These are phyloP conservation scores for Heliconius congener DNA, from an alignment of 1,140 invertebrate genomes.

Conservation along the genomic window DNA sequence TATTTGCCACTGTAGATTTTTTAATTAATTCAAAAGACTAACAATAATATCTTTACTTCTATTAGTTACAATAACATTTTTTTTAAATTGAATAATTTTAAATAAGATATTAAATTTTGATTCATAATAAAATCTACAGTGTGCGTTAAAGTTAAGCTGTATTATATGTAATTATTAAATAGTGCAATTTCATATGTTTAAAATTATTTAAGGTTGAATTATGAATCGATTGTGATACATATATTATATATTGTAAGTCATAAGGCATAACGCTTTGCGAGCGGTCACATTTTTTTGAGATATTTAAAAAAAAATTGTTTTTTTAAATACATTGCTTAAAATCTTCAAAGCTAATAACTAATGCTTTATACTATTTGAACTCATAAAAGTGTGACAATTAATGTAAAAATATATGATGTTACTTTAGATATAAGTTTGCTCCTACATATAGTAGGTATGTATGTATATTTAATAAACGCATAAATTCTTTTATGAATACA, in stretches of 20 bases:
- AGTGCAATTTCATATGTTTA: slow-evolving; percentile 61
- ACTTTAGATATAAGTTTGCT: slow-evolving; percentile 1
- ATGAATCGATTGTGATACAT: slow-evolving; percentile 75
- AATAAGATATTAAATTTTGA: background rate
- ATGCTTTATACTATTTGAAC: background rate
- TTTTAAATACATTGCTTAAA: too few species aligned
- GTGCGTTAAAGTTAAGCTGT: background rate
- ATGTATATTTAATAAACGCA: background rate
- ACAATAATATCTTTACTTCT: background rate
- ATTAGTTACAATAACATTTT: background rate
- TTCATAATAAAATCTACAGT: slow-evolving; percentile 2
- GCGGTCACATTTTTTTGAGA: slow-evolving; percentile 17
- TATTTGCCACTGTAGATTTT: background rate
- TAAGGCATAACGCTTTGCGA: background rate
- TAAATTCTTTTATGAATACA: background rate
- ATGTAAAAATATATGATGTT: background rate
- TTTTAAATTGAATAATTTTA: background rate
- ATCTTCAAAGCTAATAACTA: background rate
- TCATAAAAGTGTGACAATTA: slow-evolving; percentile 7
- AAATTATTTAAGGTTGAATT: slow-evolving; percentile 50
- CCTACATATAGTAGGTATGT: background rate
- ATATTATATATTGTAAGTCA: slow-evolving; percentile 19
- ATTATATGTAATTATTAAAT: slow-evolving; percentile 24
- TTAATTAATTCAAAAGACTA: background rate
- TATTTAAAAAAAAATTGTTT: background rate